Conservation (phyloP, 1,140 invertebrate genomes). For the Trichonephila clavipes region DNA sequence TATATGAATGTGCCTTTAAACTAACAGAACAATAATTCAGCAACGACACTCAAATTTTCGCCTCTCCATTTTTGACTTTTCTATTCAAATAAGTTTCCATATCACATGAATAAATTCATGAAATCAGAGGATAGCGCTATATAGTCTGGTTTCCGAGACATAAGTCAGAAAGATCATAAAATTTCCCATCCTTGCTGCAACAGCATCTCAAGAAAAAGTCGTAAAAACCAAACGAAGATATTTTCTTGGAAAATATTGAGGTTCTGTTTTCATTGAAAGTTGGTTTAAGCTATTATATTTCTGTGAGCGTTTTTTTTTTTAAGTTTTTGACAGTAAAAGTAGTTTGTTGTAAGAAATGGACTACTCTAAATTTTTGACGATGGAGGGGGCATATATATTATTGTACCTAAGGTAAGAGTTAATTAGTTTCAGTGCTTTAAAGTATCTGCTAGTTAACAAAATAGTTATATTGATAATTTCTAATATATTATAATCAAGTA, state of each 20-base stretch:
- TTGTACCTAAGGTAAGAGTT: no score
- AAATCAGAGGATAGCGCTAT: background rate
- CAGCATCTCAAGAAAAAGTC: background rate
- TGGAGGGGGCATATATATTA: no score
- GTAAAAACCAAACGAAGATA: background rate
- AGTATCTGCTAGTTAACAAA: no score
- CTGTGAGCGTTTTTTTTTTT: no score
- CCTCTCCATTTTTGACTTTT: background rate
- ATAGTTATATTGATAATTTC: no score
- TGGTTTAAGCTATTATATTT: constrained; percentile 18
- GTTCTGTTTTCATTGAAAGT: background rate
- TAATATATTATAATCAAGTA: no score
- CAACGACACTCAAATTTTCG: background rate
- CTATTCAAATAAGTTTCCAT: constrained; percentile 32
- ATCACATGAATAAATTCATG: constrained; percentile 33
- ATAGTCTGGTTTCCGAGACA: background rate
- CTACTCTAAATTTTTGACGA: no score
- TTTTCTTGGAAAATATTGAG: background rate
- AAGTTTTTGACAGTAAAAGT: no score
- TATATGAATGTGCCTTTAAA: background rate
- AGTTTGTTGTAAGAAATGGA: no score
- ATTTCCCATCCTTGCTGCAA: background rate
- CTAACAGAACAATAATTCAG: background rate
- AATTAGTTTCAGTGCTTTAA: no score
- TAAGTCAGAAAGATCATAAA: background rate